These are phyloP conservation scores for Rhogogaster chlorosoma DNA, from an alignment of 2,888 invertebrate species.

Conservation along the genomic window DNA sequence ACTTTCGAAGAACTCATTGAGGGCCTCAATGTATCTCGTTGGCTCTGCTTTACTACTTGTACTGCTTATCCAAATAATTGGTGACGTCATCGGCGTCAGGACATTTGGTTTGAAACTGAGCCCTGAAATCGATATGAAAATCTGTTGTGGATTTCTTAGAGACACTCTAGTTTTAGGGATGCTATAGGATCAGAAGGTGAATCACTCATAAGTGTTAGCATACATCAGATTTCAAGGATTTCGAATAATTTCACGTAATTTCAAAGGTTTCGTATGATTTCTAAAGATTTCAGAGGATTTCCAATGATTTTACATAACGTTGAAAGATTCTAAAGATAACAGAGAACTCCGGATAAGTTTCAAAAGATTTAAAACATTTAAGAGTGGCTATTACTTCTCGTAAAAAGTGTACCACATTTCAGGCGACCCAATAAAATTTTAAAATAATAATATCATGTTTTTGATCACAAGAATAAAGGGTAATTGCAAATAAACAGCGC, in stretches of 20 bases:
- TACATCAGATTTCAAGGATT: background rate
- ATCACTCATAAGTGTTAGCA: background rate
- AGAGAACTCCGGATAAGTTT: background rate
- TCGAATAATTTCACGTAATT: background rate
- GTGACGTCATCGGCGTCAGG: slow-evolving; percentile 60
- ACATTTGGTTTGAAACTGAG: slow-evolving; percentile 67
- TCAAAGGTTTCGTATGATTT: background rate
- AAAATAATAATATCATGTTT: background rate
- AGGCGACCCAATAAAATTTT: background rate
- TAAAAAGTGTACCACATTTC: background rate
- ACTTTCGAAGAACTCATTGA: slow-evolving; percentile 65
- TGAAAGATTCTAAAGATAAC: too few species aligned
- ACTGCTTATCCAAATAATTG: slow-evolving; percentile 66
- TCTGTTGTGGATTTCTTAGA: background rate
- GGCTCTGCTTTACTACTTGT: slow-evolving; percentile 54
- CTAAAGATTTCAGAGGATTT: too few species aligned
- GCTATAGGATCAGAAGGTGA: background rate
- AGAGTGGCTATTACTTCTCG: background rate
- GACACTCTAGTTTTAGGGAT: background rate
- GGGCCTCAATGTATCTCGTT: slow-evolving; percentile 61
- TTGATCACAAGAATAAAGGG: background rate
- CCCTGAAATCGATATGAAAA: slow-evolving; percentile 58
- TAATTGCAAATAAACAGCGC: background rate
- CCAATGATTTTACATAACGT: background rate
- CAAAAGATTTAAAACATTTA: background rate